Conservation (phyloP, 2,797 vertebrate genomes). For the Rousettus madagascariensis region DNA sequence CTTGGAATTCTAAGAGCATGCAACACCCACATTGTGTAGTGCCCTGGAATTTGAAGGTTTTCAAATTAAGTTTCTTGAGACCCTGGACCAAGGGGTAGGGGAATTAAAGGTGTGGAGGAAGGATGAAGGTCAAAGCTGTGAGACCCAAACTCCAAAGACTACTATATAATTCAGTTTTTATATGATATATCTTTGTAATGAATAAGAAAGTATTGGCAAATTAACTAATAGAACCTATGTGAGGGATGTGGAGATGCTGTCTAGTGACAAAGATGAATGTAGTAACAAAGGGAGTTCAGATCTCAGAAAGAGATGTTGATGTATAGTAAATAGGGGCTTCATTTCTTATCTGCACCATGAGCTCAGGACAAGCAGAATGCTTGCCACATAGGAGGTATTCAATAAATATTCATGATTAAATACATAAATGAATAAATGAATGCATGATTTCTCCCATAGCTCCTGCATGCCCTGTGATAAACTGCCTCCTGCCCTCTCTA, state of each 20-base stretch:
- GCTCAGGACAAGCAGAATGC: not conserved
- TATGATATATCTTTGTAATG: not conserved
- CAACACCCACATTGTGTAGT: not conserved
- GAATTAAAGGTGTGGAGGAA: not conserved
- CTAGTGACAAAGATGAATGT: not conserved
- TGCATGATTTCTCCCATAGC: not conserved
- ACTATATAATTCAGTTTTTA: not conserved
- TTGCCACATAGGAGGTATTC: not conserved
- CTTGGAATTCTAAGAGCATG: not conserved
- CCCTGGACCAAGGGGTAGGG: not conserved
- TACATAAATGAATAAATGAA: not conserved
- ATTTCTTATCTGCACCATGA: not conserved
- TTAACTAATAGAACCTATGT: not conserved
- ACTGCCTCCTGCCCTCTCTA: not conserved
- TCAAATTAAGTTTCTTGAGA: not conserved
- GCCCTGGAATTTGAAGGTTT: not conserved
- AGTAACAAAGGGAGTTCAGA: not conserved
- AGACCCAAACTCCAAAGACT: not conserved
- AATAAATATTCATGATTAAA: not conserved
- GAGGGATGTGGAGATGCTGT: not conserved
- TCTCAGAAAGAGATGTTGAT: not conserved
- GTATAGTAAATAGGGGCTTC: not conserved
- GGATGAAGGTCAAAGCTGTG: not conserved
- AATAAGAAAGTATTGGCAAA: not conserved
- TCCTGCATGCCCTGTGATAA: not conserved